phyloP scores from a whole-genome alignment of 2,888 invertebrate genomes.

The Agrotis ipsilon region DNA sequence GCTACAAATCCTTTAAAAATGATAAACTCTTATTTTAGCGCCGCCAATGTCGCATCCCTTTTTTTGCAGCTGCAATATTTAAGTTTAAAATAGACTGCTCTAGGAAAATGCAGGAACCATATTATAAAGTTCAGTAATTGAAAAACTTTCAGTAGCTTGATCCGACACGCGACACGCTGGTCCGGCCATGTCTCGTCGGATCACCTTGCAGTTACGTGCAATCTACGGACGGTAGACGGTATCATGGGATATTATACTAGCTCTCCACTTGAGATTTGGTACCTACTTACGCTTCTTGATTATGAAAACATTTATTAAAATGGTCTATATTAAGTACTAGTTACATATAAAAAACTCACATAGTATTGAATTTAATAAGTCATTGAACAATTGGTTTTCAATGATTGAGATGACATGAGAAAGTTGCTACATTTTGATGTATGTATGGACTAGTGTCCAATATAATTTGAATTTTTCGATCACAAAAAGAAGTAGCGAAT shows the following conservation, averaged over 20 bases:
- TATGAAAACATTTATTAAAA: too few species aligned
- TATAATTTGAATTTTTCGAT: too few species aligned
- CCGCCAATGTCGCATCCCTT: not conserved
- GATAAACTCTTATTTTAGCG: not conserved
- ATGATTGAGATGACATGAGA: too few species aligned
- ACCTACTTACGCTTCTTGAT: not conserved
- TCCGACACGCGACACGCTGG: constrained; percentile 14
- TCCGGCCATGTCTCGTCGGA: constrained; percentile 9
- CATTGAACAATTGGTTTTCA: too few species aligned
- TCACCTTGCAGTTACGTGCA: constrained; percentile 28
- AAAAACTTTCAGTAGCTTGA: constrained; percentile 37
- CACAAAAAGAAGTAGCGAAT: not conserved
- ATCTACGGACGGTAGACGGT: constrained; percentile 17
- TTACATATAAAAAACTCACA: too few species aligned
- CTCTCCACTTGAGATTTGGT: not conserved
- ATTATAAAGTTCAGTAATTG: constrained; percentile 38
- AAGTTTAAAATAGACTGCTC: constrained; percentile 18
- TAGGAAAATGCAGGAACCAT: constrained; percentile 12
- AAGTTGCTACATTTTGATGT: too few species aligned
- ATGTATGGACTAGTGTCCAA: too few species aligned
- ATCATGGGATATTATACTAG: constrained; percentile 19
- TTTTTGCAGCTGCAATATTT: not conserved
- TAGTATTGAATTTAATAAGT: too few species aligned
- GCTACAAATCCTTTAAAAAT: not conserved
- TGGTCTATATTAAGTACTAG: too few species aligned